Base-by-base conservation (phyloP, 92 coral and sea anemone genomes). In the Parazoanthus swiftii region DNA sequence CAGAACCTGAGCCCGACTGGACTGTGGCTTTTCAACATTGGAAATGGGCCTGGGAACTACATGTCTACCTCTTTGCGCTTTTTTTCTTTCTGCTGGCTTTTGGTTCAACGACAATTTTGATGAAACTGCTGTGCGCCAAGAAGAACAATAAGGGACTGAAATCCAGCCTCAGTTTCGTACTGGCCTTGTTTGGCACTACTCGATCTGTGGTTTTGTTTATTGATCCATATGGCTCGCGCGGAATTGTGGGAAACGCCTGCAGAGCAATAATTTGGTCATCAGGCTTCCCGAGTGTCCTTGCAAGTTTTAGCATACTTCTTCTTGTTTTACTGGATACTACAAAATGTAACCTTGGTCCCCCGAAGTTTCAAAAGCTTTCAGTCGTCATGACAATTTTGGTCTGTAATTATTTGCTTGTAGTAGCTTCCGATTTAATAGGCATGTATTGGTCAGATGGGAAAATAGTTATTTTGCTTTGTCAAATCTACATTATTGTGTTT, bases 1-100 rank as follows among this genome's bases (percentile, higher is more conserved):
- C 94, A 43, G 94, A 92, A 65, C 92, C 92, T 20, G 88, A 76
- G 20, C 94, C 94, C 67, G 79, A 88, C 25, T 92, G 94, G 94
- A 59, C 85, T 0, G 77, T 63, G 50, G 94, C 90, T 2, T 77
- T 81, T 59, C 37, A 90, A n/a, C 72, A 54, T 37, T 92, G 94
- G 94, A 76, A 85, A 58, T 88, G 91, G 91, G 92, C 94, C 71
- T 90, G 90, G 89, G 91, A 90, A 38, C 42, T 92, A 3, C 94
- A 92, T 81, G 68, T 85, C 83, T 88, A 92, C 42, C 26, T 78
- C 36, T 92, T 92, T 36, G 88, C 78, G 10, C 46, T 48, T 8
- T 67, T 73, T 5, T 88, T 89, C 77, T 77, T 85, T 2, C 48
- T 67, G 25, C 85, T 92, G 54, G 91, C 88, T 36, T 66, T 92